phyloP scores from a whole-genome alignment of 1,140 invertebrate genomes.

The Oppia nitens region DNA sequence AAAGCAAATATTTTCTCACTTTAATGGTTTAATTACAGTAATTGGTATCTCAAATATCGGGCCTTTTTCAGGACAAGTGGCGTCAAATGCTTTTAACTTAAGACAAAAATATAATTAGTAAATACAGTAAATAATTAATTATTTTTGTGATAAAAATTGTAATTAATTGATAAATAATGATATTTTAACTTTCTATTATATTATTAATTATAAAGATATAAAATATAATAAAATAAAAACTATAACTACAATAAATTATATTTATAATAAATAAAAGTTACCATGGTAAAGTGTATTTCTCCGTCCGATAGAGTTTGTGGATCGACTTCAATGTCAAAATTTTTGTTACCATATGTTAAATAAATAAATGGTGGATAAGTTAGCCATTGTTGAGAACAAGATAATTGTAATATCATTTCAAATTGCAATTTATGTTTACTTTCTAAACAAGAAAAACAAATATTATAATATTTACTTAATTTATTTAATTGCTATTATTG shows the following conservation, averaged over 20 bases:
- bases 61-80: constrained; percentile 58
- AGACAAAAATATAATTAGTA: no score
- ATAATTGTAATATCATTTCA: constrained; percentile 56
- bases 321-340: constrained; percentile 50
- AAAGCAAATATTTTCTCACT: not conserved
- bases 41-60: constrained; percentile 77
- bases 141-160: no score
- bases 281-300: constrained; percentile 53
- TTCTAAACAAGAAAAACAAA: constrained; percentile 45
- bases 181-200: no score
- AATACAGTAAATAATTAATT: no score
- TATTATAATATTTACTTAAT: constrained; percentile 16
- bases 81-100: constrained; percentile 62
- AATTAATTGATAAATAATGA: no score
- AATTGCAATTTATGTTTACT: constrained; percentile 62
- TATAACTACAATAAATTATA: no score
- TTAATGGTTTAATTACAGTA: constrained; percentile 57
- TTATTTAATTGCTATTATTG: constrained; percentile 26
- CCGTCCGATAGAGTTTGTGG: constrained; percentile 49
- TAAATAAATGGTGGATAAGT: constrained; percentile 59
- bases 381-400: constrained; percentile 56
- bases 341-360: constrained; percentile 49
- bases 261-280: no score
- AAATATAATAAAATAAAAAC: constrained; percentile 3
- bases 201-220: no score